Conservation (phyloP, 2,888 invertebrate genomes). For the Troides oblongomaculatus region DNA sequence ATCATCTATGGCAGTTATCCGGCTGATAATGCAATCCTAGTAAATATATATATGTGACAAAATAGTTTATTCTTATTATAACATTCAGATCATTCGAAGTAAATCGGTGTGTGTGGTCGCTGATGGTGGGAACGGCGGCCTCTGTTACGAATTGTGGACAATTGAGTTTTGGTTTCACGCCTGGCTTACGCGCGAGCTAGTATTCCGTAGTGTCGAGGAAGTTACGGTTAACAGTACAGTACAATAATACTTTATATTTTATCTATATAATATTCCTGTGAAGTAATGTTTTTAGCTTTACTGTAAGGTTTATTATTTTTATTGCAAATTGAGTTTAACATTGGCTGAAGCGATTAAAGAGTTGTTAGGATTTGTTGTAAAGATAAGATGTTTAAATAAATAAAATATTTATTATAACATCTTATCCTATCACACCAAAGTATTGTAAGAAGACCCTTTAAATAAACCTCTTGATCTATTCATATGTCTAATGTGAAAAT, state of each 20-base stretch:
- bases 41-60: no score
- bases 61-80: no score
- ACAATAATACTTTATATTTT: background rate
- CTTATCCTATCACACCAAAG: background rate
- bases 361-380: no score
- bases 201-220: constrained; percentile 13
- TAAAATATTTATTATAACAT: background rate
- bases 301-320: no score
- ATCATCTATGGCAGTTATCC: no score
- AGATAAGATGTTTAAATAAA: background rate
- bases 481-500: constrained; percentile 1
- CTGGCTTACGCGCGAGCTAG: constrained; percentile 28
- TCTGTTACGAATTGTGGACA: constrained; percentile 32
- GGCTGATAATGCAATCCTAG: no score
- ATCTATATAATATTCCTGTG: background rate
- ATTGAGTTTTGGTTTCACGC: constrained; percentile 33
- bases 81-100: background rate
- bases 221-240: constrained; percentile 11
- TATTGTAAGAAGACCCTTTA: background rate
- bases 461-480: background rate
- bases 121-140: constrained; percentile 25
- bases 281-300: no score
- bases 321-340: no score
- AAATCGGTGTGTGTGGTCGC: constrained; percentile 7
- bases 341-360: no score